Percentiles rank a stretch among this genome's conserved stretches.
Evolutionary conservation across 2,888 invertebrate genomes (phyloP).

Genomic region (Polyommatus iphigenia): DNA sequence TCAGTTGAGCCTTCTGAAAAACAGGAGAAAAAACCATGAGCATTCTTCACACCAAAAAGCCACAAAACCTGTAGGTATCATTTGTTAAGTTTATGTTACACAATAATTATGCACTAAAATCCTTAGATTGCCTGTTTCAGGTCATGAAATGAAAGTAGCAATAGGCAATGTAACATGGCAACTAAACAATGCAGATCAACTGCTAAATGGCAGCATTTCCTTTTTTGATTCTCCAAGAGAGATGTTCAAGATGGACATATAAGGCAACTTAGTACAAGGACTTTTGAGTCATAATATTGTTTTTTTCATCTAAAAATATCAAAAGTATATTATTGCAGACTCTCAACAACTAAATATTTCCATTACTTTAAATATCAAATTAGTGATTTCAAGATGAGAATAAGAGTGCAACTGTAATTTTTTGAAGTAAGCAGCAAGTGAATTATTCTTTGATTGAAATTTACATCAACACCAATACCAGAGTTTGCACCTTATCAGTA

Average conservation of each 20-base stretch:
- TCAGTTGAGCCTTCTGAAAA: conserved; percentile 69
- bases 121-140: background rate
- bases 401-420: background rate
- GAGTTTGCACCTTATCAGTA: conserved; percentile 57
- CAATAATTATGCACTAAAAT: conserved; percentile 19
- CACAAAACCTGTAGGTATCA: background rate
- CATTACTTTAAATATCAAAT: background rate
- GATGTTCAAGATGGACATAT: background rate
- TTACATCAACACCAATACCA: conserved; percentile 46
- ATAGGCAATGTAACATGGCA: background rate
- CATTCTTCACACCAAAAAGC: conserved; percentile 1
- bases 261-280: background rate
- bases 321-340: background rate
- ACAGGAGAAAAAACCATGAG: conserved; percentile 27
- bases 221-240: background rate
- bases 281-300: background rate
- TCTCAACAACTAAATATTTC: background rate
- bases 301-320: background rate
- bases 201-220: background rate
- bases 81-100: conserved; percentile 28
- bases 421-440: background rate
- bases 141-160: background rate
- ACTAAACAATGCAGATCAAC: background rate
- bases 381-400: conserved; percentile 28
- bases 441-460: conserved; percentile 61